A percentile compares a stretch with the other conserved stretches of the same genome.
These are phyloP conservation scores for Tamias sibiricus DNA, from an alignment of 2,113 vertebrate species.

Conservation along the genomic window DNA sequence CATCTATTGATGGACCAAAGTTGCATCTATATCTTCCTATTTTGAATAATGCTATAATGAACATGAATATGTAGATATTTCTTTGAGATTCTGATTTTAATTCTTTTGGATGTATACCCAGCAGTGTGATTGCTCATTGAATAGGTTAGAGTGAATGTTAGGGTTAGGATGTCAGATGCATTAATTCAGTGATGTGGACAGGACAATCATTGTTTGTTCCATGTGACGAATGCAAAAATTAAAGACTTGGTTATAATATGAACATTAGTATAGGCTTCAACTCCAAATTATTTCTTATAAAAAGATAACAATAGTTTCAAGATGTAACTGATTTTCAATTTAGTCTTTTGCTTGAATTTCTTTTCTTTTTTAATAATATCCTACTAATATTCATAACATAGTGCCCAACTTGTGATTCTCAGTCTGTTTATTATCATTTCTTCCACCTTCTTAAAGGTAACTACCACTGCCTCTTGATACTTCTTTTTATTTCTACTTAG, in stretches of 20 bases:
- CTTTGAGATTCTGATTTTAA: neutral
- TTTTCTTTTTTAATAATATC: neutral
- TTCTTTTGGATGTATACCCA: neutral
- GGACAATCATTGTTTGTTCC: neutral
- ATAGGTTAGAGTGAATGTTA: neutral
- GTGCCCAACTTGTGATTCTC: neutral
- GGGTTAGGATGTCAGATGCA: neutral
- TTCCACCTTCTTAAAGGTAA: neutral
- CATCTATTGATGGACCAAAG: neutral
- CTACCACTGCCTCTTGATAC: neutral
- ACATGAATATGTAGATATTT: neutral
- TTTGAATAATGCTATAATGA: neutral
- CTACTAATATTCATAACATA: neutral
- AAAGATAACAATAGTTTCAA: neutral
- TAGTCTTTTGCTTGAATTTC: neutral
- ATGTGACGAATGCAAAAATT: neutral
- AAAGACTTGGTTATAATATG: neutral
- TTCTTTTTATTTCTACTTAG: neutral
- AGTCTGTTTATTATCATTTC: neutral
- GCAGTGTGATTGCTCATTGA: neutral
- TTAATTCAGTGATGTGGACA: neutral
- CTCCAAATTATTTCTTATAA: neutral
- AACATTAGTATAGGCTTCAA: neutral
- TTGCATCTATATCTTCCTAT: neutral
- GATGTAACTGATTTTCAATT: neutral